phyloP scores from a whole-genome alignment of 2,113 vertebrate genomes.

The Dascyllus trimaculatus region DNA sequence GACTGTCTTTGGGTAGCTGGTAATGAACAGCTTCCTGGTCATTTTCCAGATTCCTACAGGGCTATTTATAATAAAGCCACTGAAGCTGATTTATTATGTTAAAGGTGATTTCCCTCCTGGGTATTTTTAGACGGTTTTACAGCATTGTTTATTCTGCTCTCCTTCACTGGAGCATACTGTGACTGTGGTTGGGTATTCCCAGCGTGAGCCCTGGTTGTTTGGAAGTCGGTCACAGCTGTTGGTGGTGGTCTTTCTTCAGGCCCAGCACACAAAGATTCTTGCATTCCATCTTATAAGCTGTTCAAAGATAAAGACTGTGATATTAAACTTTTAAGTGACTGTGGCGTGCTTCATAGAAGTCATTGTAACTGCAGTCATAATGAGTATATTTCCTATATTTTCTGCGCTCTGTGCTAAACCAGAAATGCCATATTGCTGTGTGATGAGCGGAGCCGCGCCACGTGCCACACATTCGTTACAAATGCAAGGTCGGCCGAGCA shows the following conservation, averaged over 20 bases:
- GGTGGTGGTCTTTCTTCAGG: constrained; percentile 34
- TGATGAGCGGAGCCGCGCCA: neutral
- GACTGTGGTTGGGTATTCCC: constrained; percentile 32
- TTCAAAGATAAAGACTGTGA: constrained; percentile 17
- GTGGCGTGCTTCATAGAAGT: constrained; percentile 17
- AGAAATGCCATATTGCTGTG: constrained; percentile 20
- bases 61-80: constrained; percentile 52
- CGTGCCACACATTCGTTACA: constrained; percentile 14
- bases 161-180: constrained; percentile 22
- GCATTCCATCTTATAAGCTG: constrained; percentile 3
- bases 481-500: constrained; percentile 7
- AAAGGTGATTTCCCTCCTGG: constrained; percentile 60
- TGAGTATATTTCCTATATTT: neutral
- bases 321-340: constrained; percentile 26
- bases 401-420: neutral
- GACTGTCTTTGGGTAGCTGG: constrained; percentile 9
- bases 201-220: constrained; percentile 34
- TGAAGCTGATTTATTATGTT: constrained; percentile 52
- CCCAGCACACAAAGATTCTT: neutral
- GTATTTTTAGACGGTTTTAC: constrained; percentile 57
- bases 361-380: constrained; percentile 5
- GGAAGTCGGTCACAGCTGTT: constrained; percentile 49
- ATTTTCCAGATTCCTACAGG: constrained; percentile 59
- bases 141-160: constrained; percentile 56
- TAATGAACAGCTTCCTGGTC: constrained; percentile 61